These are phyloP conservation scores for Caligus rogercresseyi DNA, from an alignment of 1,140 invertebrate species.

Conservation along the genomic window DNA sequence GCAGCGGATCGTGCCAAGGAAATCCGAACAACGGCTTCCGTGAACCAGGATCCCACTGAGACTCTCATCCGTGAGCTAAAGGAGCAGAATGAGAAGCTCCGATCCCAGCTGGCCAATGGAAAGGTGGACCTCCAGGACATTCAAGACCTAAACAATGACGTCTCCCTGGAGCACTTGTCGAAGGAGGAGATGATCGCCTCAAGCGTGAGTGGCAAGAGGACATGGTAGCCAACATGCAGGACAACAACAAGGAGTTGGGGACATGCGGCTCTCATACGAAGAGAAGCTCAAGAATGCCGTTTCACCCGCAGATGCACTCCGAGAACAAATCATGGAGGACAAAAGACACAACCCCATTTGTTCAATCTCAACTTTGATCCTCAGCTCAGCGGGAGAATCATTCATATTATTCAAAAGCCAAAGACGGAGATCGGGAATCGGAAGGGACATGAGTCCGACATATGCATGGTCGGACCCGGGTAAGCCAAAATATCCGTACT, in stretches of 20 bases:
- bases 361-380: conserved; percentile 44
- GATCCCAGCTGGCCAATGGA: conserved; percentile 29
- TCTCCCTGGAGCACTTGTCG: conserved; percentile 24
- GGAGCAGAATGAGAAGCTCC: conserved; percentile 40
- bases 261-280: conserved; percentile 38
- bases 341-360: conserved; percentile 36
- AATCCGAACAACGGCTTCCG: conserved; percentile 37
- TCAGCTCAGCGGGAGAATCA: conserved; percentile 37
- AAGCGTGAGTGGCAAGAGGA: conserved; percentile 32
- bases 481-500: conserved; percentile 24
- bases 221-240: conserved; percentile 35
- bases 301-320: not conserved
- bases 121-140: conserved; percentile 26
- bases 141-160: conserved; percentile 23
- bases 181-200: conserved; percentile 30
- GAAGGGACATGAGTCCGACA: conserved; percentile 31
- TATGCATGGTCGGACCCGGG: conserved; percentile 38
- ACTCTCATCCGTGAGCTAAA: conserved; percentile 39
- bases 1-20: conserved; percentile 40
- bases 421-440: conserved; percentile 34
- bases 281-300: conserved; percentile 32
- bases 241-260: conserved; percentile 39
- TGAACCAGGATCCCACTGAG: conserved; percentile 41
- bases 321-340: conserved; percentile 32
- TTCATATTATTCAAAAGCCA: conserved; percentile 35